These are phyloP conservation scores for Drosophila repleta DNA, from an alignment of 1,140 invertebrate species.

Conservation along the genomic window DNA sequence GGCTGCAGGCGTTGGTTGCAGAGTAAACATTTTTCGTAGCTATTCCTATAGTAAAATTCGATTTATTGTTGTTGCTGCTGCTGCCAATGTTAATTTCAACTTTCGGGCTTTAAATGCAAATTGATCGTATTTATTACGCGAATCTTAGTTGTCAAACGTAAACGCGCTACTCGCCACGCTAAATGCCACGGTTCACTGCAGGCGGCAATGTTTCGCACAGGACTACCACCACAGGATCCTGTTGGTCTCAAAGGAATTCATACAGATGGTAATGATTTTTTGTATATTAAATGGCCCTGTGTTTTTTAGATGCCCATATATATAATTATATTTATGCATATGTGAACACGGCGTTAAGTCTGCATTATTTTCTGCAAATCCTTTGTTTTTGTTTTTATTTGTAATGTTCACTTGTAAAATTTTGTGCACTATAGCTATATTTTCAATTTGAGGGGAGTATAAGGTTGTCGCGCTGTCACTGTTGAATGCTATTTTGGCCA, in stretches of 20 bases:
- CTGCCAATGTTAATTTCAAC: not conserved
- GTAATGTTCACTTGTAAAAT: slow-evolving; percentile 59
- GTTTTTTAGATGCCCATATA: not conserved
- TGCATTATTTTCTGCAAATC: not conserved
- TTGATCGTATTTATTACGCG: not conserved
- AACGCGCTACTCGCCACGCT: not conserved
- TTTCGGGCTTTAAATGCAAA: not conserved
- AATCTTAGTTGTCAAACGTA: not conserved
- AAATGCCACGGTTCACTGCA: slow-evolving; percentile 20
- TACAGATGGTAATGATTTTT: slow-evolving; percentile 37
- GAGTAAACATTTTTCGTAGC: slow-evolving; percentile 67
- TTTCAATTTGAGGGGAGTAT: slow-evolving; percentile 4
- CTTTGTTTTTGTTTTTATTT: slow-evolving; percentile 27
- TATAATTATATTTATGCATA: slow-evolving; percentile 1
- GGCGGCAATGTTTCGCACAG: slow-evolving; percentile 33
- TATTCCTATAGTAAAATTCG: too few species aligned
- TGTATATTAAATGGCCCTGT: not conserved
- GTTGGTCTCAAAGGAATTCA: slow-evolving; percentile 22
- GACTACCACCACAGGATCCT: slow-evolving; percentile 12
- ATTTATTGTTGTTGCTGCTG: not conserved
- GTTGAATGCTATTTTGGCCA: not conserved
- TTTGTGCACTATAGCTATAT: slow-evolving; percentile 18
- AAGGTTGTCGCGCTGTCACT: slow-evolving; percentile 3
- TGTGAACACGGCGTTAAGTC: not conserved
- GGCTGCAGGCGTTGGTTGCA: slow-evolving; percentile 70